Percentiles rank a stretch among this genome's conserved stretches.
Conservation (phyloP, 2,113 vertebrate genomes). For the Reinhardtius hippoglossoides region DNA sequence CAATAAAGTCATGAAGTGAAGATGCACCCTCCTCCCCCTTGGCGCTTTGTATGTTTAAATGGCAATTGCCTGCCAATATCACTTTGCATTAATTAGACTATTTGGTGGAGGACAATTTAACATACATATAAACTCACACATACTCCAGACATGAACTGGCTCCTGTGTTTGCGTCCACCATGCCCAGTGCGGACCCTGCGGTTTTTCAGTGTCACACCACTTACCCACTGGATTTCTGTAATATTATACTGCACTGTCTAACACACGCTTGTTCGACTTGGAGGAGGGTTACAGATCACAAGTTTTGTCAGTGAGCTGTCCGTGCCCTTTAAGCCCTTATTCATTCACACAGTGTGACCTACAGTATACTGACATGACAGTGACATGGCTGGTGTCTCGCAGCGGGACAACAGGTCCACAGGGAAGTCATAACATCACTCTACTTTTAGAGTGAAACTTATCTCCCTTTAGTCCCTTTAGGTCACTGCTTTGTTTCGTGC, state of each 20-base stretch:
- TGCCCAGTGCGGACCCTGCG: background rate
- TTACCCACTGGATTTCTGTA: background rate
- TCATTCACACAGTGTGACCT: conserved; percentile 56
- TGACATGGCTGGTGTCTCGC: conserved; percentile 51
- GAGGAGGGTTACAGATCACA: conserved; percentile 50
- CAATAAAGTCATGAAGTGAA: conserved; percentile 76
- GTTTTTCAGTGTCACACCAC: conserved; percentile 13
- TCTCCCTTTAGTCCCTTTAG: conserved; percentile 3
- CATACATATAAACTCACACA: conserved; percentile 30
- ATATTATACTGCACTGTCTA: conserved; percentile 18
- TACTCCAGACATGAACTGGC: conserved; percentile 10
- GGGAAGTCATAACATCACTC: conserved; percentile 25
- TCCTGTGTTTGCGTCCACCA: background rate
- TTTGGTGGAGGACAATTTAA: conserved; percentile 38
- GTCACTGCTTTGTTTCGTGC: background rate
- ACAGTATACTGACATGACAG: conserved; percentile 43
- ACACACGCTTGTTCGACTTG: conserved; percentile 31
- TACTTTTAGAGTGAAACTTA: conserved; percentile 9
- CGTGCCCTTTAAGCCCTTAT: conserved; percentile 56
- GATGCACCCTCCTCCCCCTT: conserved; percentile 68
- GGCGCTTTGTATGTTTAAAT: conserved; percentile 76
- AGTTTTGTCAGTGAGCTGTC: conserved; percentile 61
- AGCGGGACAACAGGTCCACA: conserved; percentile 25
- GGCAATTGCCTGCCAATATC: conserved; percentile 78
- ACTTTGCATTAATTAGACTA: conserved; percentile 76